Percentiles rank a stretch among this genome's conserved stretches.
Evolutionary conservation across 2,888 invertebrate species (phyloP).

Genomic region (Idaea biselata): DNA sequence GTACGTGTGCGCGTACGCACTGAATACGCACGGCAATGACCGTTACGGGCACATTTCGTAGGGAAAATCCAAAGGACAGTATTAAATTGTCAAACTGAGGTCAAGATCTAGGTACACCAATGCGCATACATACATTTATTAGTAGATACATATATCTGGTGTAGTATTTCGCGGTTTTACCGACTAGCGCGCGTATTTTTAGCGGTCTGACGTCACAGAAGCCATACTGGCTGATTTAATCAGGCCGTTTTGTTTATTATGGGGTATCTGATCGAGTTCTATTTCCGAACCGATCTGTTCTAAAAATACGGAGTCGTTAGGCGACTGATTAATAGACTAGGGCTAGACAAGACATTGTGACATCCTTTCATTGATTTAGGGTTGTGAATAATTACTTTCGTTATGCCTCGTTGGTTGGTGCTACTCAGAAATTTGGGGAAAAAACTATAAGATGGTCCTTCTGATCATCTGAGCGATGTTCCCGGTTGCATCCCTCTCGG

Average conservation of each 20-base stretch:
- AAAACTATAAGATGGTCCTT: no score
- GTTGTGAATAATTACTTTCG: neutral
- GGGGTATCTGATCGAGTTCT: constrained; percentile 54
- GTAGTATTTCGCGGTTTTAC: constrained; percentile 25
- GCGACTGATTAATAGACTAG: constrained; percentile 25
- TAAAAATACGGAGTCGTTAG: constrained; percentile 41
- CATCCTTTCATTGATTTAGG: neutral
- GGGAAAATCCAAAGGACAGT: constrained; percentile 35
- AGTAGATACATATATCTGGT: constrained; percentile 34
- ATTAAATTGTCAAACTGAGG: constrained; percentile 50
- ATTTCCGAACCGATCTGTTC: constrained; percentile 38
- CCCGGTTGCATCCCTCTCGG: no score
- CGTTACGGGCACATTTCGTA: constrained; percentile 54
- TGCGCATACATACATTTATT: neutral
- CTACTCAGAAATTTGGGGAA: no score
- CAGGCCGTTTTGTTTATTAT: constrained; percentile 61
- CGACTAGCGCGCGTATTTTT: constrained; percentile 42
- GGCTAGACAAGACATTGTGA: constrained; percentile 18
- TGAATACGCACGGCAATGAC: constrained; percentile 55
- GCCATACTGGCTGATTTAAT: constrained; percentile 62
- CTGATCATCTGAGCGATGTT: no score
- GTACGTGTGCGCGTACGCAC: constrained; percentile 45
- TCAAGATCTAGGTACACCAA: constrained; percentile 51
- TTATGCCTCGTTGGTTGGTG: no score
- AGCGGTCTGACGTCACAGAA: constrained; percentile 59